Percentiles rank a stretch among this genome's conserved stretches.
Conservation (phyloP, 2,797 vertebrate species). For the Stomatorhinus walkeri region DNA sequence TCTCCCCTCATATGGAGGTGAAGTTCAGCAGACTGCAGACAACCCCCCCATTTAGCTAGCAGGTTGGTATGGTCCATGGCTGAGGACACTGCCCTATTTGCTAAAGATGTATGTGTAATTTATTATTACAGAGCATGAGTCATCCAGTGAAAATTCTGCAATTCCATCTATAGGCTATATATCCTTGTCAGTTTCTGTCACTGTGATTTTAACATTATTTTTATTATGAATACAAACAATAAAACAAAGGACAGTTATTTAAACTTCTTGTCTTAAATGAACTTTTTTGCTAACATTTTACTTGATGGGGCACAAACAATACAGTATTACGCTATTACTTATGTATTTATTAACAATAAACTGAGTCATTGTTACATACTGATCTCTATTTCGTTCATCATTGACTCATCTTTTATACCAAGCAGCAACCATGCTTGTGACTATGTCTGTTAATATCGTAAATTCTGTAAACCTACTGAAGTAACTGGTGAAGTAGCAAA, state of each 20-base stretch:
- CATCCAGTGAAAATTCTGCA: neutral
- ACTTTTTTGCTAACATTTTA: neutral
- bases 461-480: neutral
- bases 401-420: neutral
- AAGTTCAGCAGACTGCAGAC: slow-evolving; percentile 23
- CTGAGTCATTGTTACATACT: neutral
- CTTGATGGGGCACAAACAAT: neutral
- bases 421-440: neutral
- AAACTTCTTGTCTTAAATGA: neutral
- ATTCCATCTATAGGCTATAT: neutral
- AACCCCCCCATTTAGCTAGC: slow-evolving; percentile 19
- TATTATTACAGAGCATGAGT: neutral
- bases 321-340: neutral
- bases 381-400: neutral
- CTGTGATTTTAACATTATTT: neutral
- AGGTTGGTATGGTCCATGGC: slow-evolving; percentile 26
- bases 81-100: neutral
- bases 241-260: neutral
- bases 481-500: neutral
- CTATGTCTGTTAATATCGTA: neutral
- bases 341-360: neutral
- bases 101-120: neutral
- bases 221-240: neutral
- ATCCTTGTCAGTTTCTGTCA: neutral
- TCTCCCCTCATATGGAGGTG: slow-evolving; percentile 9